These are phyloP conservation scores for Xenentodon cancila DNA, from an alignment of 2,797 vertebrate species.

Conservation along the genomic window DNA sequence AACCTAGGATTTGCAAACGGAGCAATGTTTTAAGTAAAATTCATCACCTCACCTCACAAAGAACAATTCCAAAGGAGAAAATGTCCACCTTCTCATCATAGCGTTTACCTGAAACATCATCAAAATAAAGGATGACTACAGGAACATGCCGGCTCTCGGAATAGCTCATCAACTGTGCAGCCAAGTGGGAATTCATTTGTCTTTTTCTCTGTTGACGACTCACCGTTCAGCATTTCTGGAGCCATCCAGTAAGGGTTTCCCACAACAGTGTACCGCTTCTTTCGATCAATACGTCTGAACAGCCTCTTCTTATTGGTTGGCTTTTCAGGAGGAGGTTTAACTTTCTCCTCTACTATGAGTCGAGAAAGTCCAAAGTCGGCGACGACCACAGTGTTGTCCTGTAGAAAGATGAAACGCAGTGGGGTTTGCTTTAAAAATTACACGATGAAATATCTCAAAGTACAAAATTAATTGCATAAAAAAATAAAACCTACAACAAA, in stretches of 20 bases:
- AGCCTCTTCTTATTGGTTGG: slow-evolving; percentile 87
- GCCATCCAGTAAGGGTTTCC: slow-evolving; percentile 98
- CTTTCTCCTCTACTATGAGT: slow-evolving; percentile 91
- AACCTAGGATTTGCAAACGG: too few species aligned
- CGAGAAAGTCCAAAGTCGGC: slow-evolving; percentile 94
- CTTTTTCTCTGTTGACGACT: slow-evolving; percentile 33
- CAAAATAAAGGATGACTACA: background rate
- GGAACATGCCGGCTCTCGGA: background rate
- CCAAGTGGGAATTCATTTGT: too few species aligned
- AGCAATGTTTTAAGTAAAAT: too few species aligned
- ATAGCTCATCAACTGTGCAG: background rate
- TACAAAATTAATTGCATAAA: background rate
- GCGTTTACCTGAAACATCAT: slow-evolving; percentile 86
- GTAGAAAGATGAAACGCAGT: slow-evolving; percentile 14
- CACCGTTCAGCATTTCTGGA: slow-evolving; percentile 95
- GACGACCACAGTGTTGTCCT: slow-evolving; percentile 95
- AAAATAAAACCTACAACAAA: background rate
- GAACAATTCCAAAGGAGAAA: slow-evolving; percentile 95
- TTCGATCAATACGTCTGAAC: slow-evolving; percentile 88
- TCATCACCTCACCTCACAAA: slow-evolving; percentile 89
- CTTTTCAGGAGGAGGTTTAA: slow-evolving; percentile 86
- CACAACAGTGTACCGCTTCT: slow-evolving; percentile 94
- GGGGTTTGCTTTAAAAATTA: background rate
- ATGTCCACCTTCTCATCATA: slow-evolving; percentile 96
- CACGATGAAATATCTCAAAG: background rate